phyloP scores from a whole-genome alignment of 2,888 invertebrate species.

The Ophonus ardosiacus region DNA sequence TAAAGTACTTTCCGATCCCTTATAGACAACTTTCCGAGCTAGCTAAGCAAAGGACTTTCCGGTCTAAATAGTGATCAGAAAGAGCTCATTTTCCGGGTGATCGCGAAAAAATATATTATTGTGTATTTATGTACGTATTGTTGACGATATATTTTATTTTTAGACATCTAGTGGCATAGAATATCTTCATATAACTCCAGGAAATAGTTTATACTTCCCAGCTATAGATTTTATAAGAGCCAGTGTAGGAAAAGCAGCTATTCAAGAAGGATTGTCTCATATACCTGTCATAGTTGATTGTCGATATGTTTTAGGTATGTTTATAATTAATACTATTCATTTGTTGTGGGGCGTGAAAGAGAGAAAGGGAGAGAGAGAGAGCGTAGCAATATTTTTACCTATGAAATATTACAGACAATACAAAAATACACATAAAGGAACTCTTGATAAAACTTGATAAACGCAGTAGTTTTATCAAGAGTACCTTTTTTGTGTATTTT shows the following conservation, averaged over 20 bases:
- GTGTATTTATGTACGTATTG: not conserved
- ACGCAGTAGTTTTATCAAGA: too few species aligned
- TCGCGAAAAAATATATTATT: slow-evolving; percentile 39
- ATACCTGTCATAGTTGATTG: slow-evolving; percentile 90
- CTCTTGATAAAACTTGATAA: too few species aligned
- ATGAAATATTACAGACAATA: too few species aligned
- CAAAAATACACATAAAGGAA: too few species aligned
- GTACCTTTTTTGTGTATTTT: too few species aligned
- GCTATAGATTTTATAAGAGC: slow-evolving; percentile 90
- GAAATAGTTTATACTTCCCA: slow-evolving; percentile 89
- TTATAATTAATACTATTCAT: not conserved
- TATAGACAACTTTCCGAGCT: too few species aligned
- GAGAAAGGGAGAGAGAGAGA: too few species aligned
- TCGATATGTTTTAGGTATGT: slow-evolving; percentile 84
- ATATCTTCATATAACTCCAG: slow-evolving; percentile 87
- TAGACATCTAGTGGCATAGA: slow-evolving; percentile 84
- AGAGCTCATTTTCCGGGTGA: too few species aligned
- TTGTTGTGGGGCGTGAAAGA: not conserved
- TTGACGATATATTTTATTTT: slow-evolving; percentile 70
- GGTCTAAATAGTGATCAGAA: too few species aligned
- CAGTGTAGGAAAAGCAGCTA: slow-evolving; percentile 85
- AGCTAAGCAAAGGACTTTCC: too few species aligned
- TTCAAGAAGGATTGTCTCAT: slow-evolving; percentile 82
- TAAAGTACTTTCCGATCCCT: too few species aligned
- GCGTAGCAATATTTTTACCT: too few species aligned